phyloP scores from a whole-genome alignment of 2,113 vertebrate genomes.

The Arothron firmamentum region DNA sequence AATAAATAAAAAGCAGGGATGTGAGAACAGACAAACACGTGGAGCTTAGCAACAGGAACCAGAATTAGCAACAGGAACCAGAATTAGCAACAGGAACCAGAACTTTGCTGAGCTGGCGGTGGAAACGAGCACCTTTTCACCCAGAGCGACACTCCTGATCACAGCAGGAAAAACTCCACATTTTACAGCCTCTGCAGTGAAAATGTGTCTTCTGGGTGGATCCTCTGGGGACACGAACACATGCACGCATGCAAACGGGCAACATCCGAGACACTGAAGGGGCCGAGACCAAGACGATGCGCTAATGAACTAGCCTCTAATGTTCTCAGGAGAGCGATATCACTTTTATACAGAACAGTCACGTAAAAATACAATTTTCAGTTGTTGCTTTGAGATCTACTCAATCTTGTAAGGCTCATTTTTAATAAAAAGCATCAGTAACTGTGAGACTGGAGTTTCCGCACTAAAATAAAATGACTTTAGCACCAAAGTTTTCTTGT shows the following conservation, averaged over 20 bases:
- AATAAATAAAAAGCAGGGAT: conserved; percentile 66
- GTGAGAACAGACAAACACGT: conserved; percentile 47
- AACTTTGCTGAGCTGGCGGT: conserved; percentile 28
- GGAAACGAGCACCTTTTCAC: conserved; percentile 47
- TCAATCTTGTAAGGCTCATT: conserved; percentile 48
- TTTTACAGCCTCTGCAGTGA: conserved; percentile 8
- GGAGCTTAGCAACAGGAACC: conserved; percentile 43
- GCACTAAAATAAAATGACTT: conserved; percentile 23
- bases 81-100: conserved; percentile 40
- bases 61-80: conserved; percentile 38
- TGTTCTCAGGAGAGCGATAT: conserved; percentile 26
- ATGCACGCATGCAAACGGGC: background rate
- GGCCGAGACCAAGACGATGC: conserved; percentile 7
- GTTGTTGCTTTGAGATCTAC: conserved; percentile 62
- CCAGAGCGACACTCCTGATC: conserved; percentile 44
- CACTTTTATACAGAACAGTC: conserved; percentile 26
- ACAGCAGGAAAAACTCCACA: conserved; percentile 34
- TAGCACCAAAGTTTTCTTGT: conserved; percentile 71
- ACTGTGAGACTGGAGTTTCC: too few relatives aligned
- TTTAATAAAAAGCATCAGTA: too few relatives aligned
- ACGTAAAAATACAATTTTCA: conserved; percentile 29
- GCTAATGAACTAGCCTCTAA: conserved; percentile 8
- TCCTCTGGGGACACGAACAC: conserved; percentile 48
- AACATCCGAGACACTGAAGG: conserved; percentile 1
- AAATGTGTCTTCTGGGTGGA: conserved; percentile 30